A percentile compares a stretch with the other conserved stretches of the same genome.
phyloP scores from a whole-genome alignment of 2,797 vertebrate species.

The Pristis pectinata region DNA sequence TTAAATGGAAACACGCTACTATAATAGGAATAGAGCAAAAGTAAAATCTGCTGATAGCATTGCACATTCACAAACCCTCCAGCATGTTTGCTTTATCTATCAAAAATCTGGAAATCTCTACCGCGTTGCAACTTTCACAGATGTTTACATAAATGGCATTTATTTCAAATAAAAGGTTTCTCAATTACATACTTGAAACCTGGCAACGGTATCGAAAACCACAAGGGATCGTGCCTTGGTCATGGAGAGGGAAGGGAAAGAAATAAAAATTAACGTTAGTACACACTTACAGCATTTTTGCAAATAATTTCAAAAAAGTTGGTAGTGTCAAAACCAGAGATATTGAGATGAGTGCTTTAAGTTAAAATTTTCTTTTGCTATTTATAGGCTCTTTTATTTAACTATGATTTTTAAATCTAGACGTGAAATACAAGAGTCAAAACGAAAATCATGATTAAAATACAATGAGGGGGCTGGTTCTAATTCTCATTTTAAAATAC shows the following conservation, averaged over 20 bases:
- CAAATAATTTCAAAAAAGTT: not conserved
- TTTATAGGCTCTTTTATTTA: not conserved
- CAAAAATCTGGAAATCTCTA: not conserved
- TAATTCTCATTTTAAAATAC: slow-evolving; percentile 1
- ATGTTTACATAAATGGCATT: not conserved
- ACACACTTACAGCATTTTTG: not conserved
- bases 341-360: not conserved
- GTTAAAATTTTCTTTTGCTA: not conserved
- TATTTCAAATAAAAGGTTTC: not conserved
- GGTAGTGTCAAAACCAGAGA: too few relatives aligned
- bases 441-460: not conserved
- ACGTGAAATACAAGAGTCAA: not conserved
- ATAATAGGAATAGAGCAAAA: too few relatives aligned
- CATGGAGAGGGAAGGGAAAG: not conserved
- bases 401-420: too few relatives aligned
- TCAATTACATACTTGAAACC: slow-evolving; percentile 56
- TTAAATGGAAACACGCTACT: not conserved
- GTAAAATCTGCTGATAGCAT: not conserved
- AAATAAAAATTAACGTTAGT: not conserved
- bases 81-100: not conserved
- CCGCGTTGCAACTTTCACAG: not conserved
- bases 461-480: not conserved
- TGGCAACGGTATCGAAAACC: slow-evolving; percentile 68
- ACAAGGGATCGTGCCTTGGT: slow-evolving; percentile 58
- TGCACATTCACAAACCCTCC: not conserved